Evolutionary conservation across 2,888 invertebrate species (phyloP).

Genomic region (Archaeoteleia sp.): DNA sequence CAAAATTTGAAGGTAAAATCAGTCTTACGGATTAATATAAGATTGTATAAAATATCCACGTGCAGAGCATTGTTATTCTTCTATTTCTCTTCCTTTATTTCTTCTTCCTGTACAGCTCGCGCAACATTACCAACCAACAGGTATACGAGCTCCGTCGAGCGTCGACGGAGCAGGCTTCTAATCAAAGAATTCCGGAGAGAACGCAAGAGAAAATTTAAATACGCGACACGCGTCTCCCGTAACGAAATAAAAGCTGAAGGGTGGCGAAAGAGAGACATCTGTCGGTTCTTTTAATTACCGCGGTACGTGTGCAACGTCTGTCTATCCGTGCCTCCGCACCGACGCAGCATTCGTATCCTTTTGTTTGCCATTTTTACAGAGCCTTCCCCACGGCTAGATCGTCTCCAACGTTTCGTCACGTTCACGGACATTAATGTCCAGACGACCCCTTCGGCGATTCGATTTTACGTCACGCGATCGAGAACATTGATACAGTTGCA

Average conservation of each 20-base stretch:
- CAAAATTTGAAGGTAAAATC: no score
- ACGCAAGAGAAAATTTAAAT: conserved; percentile 70
- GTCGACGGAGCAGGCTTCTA: conserved; percentile 62
- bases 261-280: conserved; percentile 71
- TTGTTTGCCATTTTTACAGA: conserved; percentile 66
- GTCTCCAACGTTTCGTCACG: conserved; percentile 60
- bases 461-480: conserved; percentile 46
- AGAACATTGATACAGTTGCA: conserved; percentile 40
- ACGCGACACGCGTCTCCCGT: conserved; percentile 69
- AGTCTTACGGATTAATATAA: conserved; percentile 19
- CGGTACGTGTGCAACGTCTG: conserved; percentile 67
- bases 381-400: conserved; percentile 51
- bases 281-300: conserved; percentile 75
- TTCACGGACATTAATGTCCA: conserved; percentile 58
- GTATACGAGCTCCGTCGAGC: conserved; percentile 50
- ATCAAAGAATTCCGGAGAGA: conserved; percentile 71
- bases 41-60: conserved; percentile 21
- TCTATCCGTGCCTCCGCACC: conserved; percentile 53
- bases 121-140: conserved; percentile 49
- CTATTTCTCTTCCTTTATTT: conserved; percentile 45
- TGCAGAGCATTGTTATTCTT: conserved; percentile 34
- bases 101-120: conserved; percentile 46
- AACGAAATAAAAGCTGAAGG: conserved; percentile 73
- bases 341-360: conserved; percentile 59
- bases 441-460: conserved; percentile 52